Percentiles rank a stretch among this genome's conserved stretches.
These are phyloP conservation scores for Dromaius novaehollandiae DNA, from an alignment of 2,113 vertebrate species.

Conservation along the genomic window DNA sequence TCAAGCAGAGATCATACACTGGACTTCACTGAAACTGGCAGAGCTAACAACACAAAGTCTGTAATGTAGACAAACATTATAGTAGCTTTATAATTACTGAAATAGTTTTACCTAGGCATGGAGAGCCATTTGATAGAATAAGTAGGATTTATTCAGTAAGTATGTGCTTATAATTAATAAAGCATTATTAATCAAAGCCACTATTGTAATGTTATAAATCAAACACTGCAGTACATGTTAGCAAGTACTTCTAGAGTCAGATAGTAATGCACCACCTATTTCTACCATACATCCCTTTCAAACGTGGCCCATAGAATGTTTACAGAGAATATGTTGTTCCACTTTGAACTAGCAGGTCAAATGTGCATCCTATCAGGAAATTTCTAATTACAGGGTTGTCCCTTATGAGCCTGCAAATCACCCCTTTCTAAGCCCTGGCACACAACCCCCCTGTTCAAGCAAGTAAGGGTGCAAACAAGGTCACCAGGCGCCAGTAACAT, in stretches of 20 bases:
- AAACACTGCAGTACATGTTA: background rate
- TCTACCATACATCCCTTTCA: conserved; percentile 16
- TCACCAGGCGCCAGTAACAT: conserved; percentile 21
- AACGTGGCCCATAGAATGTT: background rate
- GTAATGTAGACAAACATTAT: conserved; percentile 7
- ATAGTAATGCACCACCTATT: background rate
- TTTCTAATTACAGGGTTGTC: conserved; percentile 51
- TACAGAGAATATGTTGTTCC: conserved; percentile 15
- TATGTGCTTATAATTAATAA: conserved; percentile 52
- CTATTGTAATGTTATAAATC: conserved; percentile 43
- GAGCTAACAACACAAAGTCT: background rate
- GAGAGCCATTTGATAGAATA: conserved; percentile 15
- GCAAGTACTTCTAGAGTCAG: conserved; percentile 1
- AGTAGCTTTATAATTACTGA: conserved; percentile 43
- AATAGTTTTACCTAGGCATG: conserved; percentile 41
- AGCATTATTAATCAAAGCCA: conserved; percentile 58
- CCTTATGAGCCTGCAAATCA: conserved; percentile 48
- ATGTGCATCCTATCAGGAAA: conserved; percentile 49
- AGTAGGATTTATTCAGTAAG: conserved; percentile 55
- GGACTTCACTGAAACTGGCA: background rate
- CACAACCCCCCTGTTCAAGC: conserved; percentile 55
- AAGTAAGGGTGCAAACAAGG: conserved; percentile 56
- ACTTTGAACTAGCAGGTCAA: conserved; percentile 29
- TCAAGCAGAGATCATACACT: background rate
- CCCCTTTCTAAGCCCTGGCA: conserved; percentile 34